Evolutionary conservation across 2,113 vertebrate species (phyloP).

Genomic region (Micromys minutus): DNA sequence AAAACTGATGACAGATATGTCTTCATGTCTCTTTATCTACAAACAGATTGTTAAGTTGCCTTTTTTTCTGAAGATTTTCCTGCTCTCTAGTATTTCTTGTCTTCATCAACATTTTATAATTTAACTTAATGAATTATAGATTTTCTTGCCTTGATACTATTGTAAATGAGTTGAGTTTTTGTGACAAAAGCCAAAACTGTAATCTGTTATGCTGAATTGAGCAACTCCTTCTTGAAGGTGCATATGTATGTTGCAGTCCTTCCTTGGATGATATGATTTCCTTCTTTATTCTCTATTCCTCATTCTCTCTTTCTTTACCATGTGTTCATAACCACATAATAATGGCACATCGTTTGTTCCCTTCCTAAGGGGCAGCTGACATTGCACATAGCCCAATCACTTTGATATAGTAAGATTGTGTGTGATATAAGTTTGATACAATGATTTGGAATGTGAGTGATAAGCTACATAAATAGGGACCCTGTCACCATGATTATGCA

Average conservation of each 20-base stretch:
- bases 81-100: not conserved
- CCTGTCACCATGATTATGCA: not conserved
- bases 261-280: not conserved
- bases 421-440: not conserved
- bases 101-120: not conserved
- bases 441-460: not conserved
- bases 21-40: not conserved
- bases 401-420: not conserved
- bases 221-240: not conserved
- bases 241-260: not conserved
- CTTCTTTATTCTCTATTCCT: not conserved
- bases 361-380: not conserved
- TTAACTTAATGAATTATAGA: no score
- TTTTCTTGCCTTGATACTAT: not conserved
- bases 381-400: not conserved
- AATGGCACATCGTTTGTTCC: no score
- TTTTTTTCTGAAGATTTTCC: not conserved
- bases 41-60: not conserved
- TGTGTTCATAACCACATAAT: not conserved
- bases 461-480: not conserved
- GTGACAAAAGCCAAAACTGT: not conserved
- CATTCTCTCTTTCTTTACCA: no score
- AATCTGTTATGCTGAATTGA: not conserved
- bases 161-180: not conserved
- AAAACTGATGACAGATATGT: not conserved